Base-by-base conservation (phyloP, 1,140 invertebrate species). In the Paralvinella palmiformis region DNA sequence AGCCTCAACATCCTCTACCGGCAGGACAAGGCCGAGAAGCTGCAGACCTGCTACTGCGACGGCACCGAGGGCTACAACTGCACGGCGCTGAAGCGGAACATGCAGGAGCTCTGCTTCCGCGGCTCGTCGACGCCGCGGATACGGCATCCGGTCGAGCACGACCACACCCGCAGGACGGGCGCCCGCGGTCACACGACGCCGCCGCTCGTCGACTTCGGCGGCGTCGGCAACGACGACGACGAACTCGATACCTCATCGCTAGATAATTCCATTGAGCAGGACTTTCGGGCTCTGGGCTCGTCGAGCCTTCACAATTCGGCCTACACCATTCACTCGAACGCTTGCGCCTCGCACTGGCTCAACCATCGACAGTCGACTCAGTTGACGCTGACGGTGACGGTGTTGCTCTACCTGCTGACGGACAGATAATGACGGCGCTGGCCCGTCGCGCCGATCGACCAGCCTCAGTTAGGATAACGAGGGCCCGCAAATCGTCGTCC, bases 1-100 rank as follows among this genome's bases (percentile, higher is more conserved):
- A 74, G 71, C 53, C 45, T 78, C 35, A 58, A 65, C 24, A 72
- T 78, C 24, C 68, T 78, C 10, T 75, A 75, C 58, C 69, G 71
- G 22, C 73, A 73, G 61, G 45, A 63, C 36, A 68, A 69, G 36
- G 75, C 76, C 17, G 53, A 64, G 31, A 76, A 75, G 64, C 63
- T 78, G 41, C 58, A 68, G 27, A 68, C 66, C 13, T 78, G 76
- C 59, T 44, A 55, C 15, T 78, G 76, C 64, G 74, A 78, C 33
- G 72, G 71, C 15, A 64, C 55, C 66, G 48, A 27, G 66, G 70
- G 68, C 29, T 75, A 73, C 59, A 65, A 74, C 65, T 77, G 75
- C 52, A 48, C 62, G 17, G 57, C 62, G 50, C 59, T 60, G 17
- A 20, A 41, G 32, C 15, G 37, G 13, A 24, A 45, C 15, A 60